Evolutionary conservation across 2,888 invertebrate species (phyloP), one percentile per base, ranked within the genome.

Genomic region (Euplagia quadripunctaria): DNA sequence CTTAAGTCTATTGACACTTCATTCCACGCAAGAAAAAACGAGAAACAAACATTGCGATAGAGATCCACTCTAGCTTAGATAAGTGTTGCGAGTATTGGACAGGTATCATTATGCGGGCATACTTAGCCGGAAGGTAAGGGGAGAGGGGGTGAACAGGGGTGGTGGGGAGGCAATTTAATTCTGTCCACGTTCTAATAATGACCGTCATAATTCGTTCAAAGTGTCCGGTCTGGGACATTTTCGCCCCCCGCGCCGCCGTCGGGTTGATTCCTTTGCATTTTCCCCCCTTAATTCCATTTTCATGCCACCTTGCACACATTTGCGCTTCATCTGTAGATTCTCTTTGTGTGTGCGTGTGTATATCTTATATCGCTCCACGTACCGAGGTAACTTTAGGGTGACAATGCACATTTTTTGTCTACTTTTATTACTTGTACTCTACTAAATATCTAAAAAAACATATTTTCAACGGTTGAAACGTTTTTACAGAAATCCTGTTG

Each of bases 161-260:
- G 78, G 81, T 87, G 90, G 92, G 95, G 95, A 94, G 96, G 96
- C 96, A 96, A 96, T 96, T 96, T 96, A 96, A 96, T 96, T 96
- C 96, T 96, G 96, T 96, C 96, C 96, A 96, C 96, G 96, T 96
- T 94, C 96, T 96, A 96, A 96, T 96, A 96, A 96, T 96, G 96
- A 96, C 96, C 95, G 96, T 96, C 96, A 96, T 96, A 96, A 96
- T 96, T 96, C 96, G 96, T 96, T 96, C 96, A 96, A 96, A 96
- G 96, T 96, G 96, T 96, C 96, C 96, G 96, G 96, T 94, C 93
- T 90, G 95, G 94, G 95, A 94, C 94, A 93, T 92, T 94, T 93
- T 91, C 90, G 90, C 93, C 93, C 90, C 90, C 84, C 86, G 83
- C 86, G 83, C 87, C 87, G 89, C 86, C 86, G 79, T 85, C 84